A percentile compares a stretch with the other conserved stretches of the same genome.
These are phyloP conservation scores for Cheilosia pagana DNA, from an alignment of 2,888 invertebrate species.

Conservation along the genomic window DNA sequence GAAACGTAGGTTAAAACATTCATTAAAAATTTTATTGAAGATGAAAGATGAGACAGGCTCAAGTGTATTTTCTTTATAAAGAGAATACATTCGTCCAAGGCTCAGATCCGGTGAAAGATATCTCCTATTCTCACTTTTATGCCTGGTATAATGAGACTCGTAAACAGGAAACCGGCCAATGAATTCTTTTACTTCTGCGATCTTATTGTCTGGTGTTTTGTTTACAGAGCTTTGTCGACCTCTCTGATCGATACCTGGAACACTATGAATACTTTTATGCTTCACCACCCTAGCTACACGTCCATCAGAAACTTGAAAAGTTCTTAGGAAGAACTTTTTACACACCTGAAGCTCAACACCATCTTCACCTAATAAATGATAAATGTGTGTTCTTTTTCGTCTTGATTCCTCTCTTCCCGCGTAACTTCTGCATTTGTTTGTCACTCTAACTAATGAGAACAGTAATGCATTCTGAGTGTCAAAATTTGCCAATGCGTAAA, in stretches of 20 bases:
- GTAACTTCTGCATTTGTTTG: slow-evolving; percentile 24
- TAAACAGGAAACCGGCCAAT: slow-evolving; percentile 13
- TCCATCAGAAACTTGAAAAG: no score
- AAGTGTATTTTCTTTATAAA: no score
- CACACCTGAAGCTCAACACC: slow-evolving; percentile 29
- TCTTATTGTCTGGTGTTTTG: slow-evolving; percentile 19
- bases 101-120: slow-evolving; percentile 18
- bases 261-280: slow-evolving; percentile 21
- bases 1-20: slow-evolving; percentile 14
- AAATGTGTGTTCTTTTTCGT: slow-evolving; percentile 21
- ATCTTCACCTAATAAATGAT: slow-evolving; percentile 19
- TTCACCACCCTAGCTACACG: slow-evolving; percentile 16
- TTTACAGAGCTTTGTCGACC: slow-evolving; percentile 23
- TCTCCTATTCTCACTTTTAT: slow-evolving; percentile 27
- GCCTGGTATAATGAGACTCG: slow-evolving; percentile 13
- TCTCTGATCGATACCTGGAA: slow-evolving; percentile 15
- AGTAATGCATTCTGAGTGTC: slow-evolving; percentile 8
- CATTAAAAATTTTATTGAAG: not conserved
- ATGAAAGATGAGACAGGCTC: no score
- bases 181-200: slow-evolving; percentile 18
- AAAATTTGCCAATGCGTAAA: slow-evolving; percentile 24
- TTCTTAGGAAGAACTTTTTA: slow-evolving; percentile 9
- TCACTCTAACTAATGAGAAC: slow-evolving; percentile 19
- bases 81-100: not conserved
- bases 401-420: slow-evolving; percentile 21